These are phyloP conservation scores for Rhysida immarginata DNA, from an alignment of 1,140 invertebrate species.

Conservation along the genomic window DNA sequence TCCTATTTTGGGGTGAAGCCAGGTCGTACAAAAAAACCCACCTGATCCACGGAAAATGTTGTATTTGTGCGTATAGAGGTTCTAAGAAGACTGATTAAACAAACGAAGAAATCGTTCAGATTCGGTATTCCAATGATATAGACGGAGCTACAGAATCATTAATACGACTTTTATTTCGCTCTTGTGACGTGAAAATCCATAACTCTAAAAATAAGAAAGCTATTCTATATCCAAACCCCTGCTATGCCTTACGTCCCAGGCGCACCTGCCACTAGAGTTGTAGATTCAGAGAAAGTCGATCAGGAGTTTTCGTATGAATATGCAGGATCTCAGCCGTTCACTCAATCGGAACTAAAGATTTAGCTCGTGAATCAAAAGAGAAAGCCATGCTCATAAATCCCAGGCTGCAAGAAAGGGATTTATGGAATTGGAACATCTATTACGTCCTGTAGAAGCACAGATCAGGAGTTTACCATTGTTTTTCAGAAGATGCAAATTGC, in stretches of 20 bases:
- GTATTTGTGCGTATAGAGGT: background rate
- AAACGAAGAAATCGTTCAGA: background rate
- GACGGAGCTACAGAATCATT: background rate
- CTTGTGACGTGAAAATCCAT: background rate
- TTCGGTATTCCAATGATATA: background rate
- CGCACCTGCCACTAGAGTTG: background rate
- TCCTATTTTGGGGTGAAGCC: background rate
- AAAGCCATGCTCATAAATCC: background rate
- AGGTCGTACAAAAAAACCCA: background rate
- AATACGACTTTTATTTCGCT: background rate
- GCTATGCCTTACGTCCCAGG: background rate
- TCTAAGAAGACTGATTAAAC: background rate
- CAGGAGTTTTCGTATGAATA: no score
- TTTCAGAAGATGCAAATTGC: background rate
- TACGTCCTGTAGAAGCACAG: no score
- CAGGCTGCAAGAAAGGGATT: background rate
- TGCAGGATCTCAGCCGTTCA: background rate
- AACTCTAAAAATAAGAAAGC: background rate
- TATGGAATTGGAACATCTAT: no score
- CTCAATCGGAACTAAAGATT: background rate
- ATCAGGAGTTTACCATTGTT: no score
- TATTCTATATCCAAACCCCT: background rate
- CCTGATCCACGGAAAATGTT: background rate
- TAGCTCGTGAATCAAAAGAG: background rate
- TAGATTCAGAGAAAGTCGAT: no score